Evolutionary conservation across 2,888 invertebrate species (phyloP).

Genomic region (Opisthograptis luteolata): DNA sequence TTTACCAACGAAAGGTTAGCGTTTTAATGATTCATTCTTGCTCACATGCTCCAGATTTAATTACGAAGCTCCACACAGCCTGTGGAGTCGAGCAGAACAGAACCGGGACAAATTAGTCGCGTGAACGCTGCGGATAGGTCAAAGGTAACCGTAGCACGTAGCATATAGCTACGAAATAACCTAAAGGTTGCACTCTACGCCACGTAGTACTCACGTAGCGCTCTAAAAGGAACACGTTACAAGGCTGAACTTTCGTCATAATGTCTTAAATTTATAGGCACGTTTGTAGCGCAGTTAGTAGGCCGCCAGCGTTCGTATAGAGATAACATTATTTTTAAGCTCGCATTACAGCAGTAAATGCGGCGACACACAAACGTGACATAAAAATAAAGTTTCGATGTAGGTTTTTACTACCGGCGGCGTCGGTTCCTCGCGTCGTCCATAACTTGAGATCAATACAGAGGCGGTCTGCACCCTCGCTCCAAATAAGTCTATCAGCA

Average conservation of each 20-base stretch:
- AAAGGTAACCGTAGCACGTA: conserved; percentile 48
- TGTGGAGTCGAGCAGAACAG: conserved; percentile 41
- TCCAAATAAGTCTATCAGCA: conserved; percentile 37
- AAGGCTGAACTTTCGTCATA: neutral
- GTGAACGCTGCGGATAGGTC: conserved; percentile 53
- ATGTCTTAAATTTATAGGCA: conserved; percentile 3
- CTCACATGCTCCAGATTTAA: conserved; percentile 63
- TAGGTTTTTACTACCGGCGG: conserved; percentile 56
- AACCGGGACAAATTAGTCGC: conserved; percentile 18
- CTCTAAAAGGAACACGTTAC: neutral
- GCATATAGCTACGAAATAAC: conserved; percentile 10
- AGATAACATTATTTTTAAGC: conserved; percentile 22
- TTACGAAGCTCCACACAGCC: conserved; percentile 47
- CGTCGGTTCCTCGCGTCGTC: conserved; percentile 46
- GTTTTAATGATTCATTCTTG: conserved; percentile 63
- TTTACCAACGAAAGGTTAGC: conserved; percentile 28
- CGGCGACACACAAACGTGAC: conserved; percentile 32
- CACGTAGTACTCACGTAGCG: conserved; percentile 2
- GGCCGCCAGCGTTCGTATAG: neutral
- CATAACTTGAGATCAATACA: conserved; percentile 73
- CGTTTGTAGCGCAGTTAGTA: conserved; percentile 8
- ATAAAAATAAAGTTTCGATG: conserved; percentile 33
- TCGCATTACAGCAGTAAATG: conserved; percentile 23
- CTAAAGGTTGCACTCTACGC: conserved; percentile 13
- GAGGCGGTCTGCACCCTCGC: conserved; percentile 58